These are phyloP conservation scores for Mamestra configurata DNA, from an alignment of 1,140 invertebrate genomes.

Conservation along the genomic window DNA sequence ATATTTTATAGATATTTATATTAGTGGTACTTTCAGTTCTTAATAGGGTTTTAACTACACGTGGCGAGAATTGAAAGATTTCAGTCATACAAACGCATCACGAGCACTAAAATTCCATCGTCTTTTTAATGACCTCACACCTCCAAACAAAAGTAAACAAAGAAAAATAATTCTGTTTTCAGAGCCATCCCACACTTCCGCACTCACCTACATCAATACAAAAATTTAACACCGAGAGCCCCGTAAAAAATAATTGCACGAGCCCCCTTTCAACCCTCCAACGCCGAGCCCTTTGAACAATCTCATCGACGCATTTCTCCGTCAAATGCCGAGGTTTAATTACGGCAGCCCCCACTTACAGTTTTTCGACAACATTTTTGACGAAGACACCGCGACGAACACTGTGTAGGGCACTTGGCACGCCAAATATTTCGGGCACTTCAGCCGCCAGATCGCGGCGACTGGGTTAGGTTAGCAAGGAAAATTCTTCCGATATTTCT, in stretches of 20 bases:
- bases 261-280: slow-evolving; percentile 22
- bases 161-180: slow-evolving; percentile 26
- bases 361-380: slow-evolving; percentile 52
- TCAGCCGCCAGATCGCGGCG: slow-evolving; percentile 41
- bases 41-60: not conserved
- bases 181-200: slow-evolving; percentile 22
- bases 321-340: slow-evolving; percentile 47
- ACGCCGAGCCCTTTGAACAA: slow-evolving; percentile 34
- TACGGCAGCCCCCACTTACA: slow-evolving; percentile 40
- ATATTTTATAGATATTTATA: too few relatives aligned
- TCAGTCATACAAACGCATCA: slow-evolving; percentile 13
- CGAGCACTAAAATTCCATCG: not conserved
- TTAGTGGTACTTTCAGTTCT: too few relatives aligned
- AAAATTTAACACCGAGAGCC: slow-evolving; percentile 28
- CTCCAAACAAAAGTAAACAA: slow-evolving; percentile 28
- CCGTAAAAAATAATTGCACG: slow-evolving; percentile 40
- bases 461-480: slow-evolving; percentile 37
- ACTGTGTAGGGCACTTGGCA: slow-evolving; percentile 39
- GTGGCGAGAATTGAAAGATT: not conserved
- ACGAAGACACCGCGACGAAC: slow-evolving; percentile 52
- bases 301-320: slow-evolving; percentile 44
- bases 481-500: slow-evolving; percentile 50
- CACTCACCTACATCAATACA: slow-evolving; percentile 35
- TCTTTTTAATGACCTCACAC: slow-evolving; percentile 18
- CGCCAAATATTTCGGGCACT: slow-evolving; percentile 50